A percentile compares a stretch with the other conserved stretches of the same genome.
These are phyloP conservation scores for Cherax quadricarinatus DNA, from an alignment of 1,140 invertebrate genomes.

Conservation along the genomic window DNA sequence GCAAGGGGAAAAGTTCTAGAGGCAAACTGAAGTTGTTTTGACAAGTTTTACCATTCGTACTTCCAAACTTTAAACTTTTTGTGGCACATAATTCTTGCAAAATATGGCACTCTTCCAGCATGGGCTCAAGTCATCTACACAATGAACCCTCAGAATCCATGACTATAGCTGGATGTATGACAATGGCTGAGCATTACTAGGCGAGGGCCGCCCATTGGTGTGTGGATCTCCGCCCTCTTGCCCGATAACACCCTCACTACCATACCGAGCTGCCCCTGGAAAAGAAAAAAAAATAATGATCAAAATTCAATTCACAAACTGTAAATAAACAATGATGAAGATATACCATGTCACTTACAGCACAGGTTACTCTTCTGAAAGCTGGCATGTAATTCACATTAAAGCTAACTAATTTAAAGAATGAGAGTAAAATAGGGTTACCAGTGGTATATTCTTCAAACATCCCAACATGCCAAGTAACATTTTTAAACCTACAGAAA, in stretches of 20 bases:
- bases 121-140: conserved; percentile 66
- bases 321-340: no score
- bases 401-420: no score
- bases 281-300: conserved; percentile 24
- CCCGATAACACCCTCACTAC: conserved; percentile 60
- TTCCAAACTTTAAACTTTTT: background rate
- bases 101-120: conserved; percentile 66
- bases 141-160: conserved; percentile 64
- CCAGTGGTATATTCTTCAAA: no score
- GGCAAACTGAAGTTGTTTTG: background rate
- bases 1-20: background rate
- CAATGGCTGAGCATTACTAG: conserved; percentile 59
- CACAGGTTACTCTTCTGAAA: no score
- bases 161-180: conserved; percentile 65
- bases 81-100: conserved; percentile 38
- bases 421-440: no score
- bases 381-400: no score
- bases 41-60: background rate
- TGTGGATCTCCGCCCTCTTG: conserved; percentile 59
- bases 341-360: no score
- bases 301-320: background rate
- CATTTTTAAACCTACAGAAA: no score
- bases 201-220: conserved; percentile 65
- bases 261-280: conserved; percentile 68
- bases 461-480: no score